These are phyloP conservation scores for Ctenopoma multispine DNA, from an alignment of 2,797 vertebrate genomes.

Conservation along the genomic window DNA sequence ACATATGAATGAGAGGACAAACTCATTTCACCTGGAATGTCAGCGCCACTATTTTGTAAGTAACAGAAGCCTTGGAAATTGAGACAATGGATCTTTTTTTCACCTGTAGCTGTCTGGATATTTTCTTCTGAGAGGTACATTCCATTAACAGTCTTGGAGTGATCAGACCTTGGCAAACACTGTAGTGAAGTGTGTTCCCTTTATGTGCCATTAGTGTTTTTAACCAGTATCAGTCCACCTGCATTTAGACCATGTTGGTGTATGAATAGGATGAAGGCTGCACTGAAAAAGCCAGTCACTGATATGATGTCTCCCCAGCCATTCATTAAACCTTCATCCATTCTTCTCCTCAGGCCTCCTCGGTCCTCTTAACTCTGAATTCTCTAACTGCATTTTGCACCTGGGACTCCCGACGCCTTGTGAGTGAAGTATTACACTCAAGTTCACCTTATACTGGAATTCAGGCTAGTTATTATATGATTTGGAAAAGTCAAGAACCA, in stretches of 20 bases:
- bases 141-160: slow-evolving; percentile 60
- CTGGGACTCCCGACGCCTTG: slow-evolving; percentile 10
- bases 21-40: slow-evolving; percentile 39
- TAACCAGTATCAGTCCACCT: slow-evolving; percentile 70
- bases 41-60: slow-evolving; percentile 41
- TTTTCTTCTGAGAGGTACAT: slow-evolving; percentile 53
- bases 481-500: slow-evolving; percentile 7
- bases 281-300: slow-evolving; percentile 55
- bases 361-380: slow-evolving; percentile 51
- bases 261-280: slow-evolving; percentile 69
- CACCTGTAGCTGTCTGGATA: slow-evolving; percentile 50
- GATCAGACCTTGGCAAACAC: slow-evolving; percentile 64
- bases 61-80: slow-evolving; percentile 48
- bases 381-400: slow-evolving; percentile 48
- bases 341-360: slow-evolving; percentile 46
- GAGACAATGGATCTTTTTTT: slow-evolving; percentile 50
- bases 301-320: slow-evolving; percentile 68
- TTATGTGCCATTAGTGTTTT: slow-evolving; percentile 71
- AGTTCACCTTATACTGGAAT: slow-evolving; percentile 34
- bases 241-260: slow-evolving; percentile 54
- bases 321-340: slow-evolving; percentile 63
- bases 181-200: slow-evolving; percentile 56
- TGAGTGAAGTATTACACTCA: slow-evolving; percentile 33
- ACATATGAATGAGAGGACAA: slow-evolving; percentile 45
- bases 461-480: slow-evolving; percentile 33